Base-by-base conservation (phyloP, 2,888 invertebrate species). In the Liopterus haemorrhoidalis region DNA sequence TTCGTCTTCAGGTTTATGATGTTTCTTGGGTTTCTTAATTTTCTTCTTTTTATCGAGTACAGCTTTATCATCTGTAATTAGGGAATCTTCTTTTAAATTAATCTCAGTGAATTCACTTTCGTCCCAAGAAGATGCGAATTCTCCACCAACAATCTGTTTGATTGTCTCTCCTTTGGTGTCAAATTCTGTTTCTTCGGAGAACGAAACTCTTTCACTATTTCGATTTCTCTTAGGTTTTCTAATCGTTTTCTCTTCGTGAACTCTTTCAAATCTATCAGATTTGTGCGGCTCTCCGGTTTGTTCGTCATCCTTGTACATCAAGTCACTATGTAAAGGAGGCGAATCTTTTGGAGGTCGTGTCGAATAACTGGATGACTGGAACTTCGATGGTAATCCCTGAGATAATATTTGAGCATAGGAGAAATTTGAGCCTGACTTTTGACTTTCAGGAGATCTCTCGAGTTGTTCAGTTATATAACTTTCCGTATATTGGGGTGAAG, bases 331-430 rank as follows among this genome's bases (percentile, higher is more conserved):
- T 57, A 57, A 51, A 40, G 58, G 54, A 61, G 62, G 61, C 59
- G 42, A 44, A 53, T 59, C 56, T 53, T 57, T 59, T 47, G 62
- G 58, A 54, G 59, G 52, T 54, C 55, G 53, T 56, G 59, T 56
- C 51, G 58, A 52, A 58, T 61, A 64, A 66, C 69, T 71, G 74
- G 75, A 75, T 75, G 76, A 74, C 75, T 75, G 75, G 66, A 72
- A 66, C 1, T 49, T 61, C 25, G 61, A 56, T 32, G 59, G 57
- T 50, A 82, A 70, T 22, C 83, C 83, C 50, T 81, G 76, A 27
- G 82, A 78, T 56, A 84, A 69, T 59, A 82, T 80, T 67, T 81
- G 79, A 2, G 83, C 84, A 60, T 84, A 84, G 1, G 84, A 82
- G 57, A 80, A 72, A 50, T 74, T 58, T 37, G 57, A 50, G 28